phyloP scores from a whole-genome alignment of 2,797 vertebrate species.

The Gallirallus australis region DNA sequence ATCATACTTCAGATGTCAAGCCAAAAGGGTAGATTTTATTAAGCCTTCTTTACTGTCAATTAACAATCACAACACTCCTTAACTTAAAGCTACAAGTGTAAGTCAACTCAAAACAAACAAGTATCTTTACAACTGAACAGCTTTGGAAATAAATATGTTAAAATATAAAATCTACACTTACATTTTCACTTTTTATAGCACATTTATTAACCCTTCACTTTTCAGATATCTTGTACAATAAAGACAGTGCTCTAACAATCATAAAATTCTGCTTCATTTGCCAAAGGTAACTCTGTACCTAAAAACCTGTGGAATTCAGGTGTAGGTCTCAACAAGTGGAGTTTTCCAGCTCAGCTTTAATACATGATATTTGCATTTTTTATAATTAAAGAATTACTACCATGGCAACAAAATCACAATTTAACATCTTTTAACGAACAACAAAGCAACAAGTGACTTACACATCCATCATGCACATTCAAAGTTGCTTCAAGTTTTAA shows the following conservation, averaged over 20 bases:
- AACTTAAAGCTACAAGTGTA: not conserved
- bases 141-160: not conserved
- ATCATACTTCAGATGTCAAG: not conserved
- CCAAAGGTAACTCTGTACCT: not conserved
- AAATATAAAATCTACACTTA: not conserved
- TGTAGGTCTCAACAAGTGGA: not conserved
- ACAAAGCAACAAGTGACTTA: constrained; percentile 82
- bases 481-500: constrained; percentile 97
- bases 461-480: constrained; percentile 97
- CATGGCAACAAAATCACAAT: not conserved
- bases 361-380: not conserved
- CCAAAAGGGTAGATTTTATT: not conserved
- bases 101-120: not conserved
- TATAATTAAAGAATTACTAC: not conserved
- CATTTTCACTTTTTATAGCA: not conserved
- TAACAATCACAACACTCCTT: not conserved
- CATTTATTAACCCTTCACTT: not conserved
- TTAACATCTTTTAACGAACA: not conserved
- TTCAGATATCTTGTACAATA: not conserved
- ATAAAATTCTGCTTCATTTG: not conserved
- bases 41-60: not conserved
- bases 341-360: not conserved
- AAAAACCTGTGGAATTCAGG: not conserved
- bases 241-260: not conserved
- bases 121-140: not conserved